phyloP scores from a whole-genome alignment of 2,113 vertebrate species.

The Limnothrissa miodon region DNA sequence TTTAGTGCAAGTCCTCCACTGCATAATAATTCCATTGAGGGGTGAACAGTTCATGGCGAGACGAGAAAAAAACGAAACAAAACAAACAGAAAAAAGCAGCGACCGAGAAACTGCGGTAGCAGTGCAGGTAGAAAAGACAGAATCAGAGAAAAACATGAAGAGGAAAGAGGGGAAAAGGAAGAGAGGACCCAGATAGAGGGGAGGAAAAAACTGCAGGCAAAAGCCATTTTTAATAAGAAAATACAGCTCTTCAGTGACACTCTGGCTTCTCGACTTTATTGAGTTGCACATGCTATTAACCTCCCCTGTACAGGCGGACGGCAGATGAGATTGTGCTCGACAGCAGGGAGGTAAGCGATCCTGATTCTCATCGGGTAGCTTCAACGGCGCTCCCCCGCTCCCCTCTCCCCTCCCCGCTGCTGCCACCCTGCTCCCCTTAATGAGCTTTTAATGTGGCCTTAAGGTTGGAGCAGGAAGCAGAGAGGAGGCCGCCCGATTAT shows the following conservation, averaged over 20 bases:
- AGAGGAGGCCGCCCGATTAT: slow-evolving; percentile 48
- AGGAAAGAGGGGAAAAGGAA: background rate
- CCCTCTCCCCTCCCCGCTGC: background rate
- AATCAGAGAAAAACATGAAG: slow-evolving; percentile 4
- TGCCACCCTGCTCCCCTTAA: slow-evolving; percentile 29
- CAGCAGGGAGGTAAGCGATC: background rate
- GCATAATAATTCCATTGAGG: slow-evolving; percentile 63
- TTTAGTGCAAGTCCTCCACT: slow-evolving; percentile 65
- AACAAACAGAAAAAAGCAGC: background rate
- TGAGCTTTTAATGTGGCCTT: slow-evolving; percentile 51
- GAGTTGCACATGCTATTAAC: slow-evolving; percentile 40
- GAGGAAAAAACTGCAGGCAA: slow-evolving; percentile 26
- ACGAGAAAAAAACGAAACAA: background rate
- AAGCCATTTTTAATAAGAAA: slow-evolving; percentile 34
- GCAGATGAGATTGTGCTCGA: slow-evolving; percentile 22
- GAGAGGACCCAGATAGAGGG: slow-evolving; percentile 18
- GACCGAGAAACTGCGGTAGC: slow-evolving; percentile 12
- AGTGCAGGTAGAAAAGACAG: slow-evolving; percentile 27
- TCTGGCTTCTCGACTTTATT: slow-evolving; percentile 28
- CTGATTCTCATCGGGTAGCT: slow-evolving; percentile 22
- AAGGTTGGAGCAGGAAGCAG: slow-evolving; percentile 27
- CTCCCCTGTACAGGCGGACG: slow-evolving; percentile 21
- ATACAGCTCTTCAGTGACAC: slow-evolving; percentile 35
- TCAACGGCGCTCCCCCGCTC: background rate
- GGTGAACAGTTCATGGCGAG: background rate